Evolutionary conservation across 2,797 vertebrate genomes (phyloP), one percentile per base, ranked within the genome.

Genomic region (Arrhamphus sclerolepis): DNA sequence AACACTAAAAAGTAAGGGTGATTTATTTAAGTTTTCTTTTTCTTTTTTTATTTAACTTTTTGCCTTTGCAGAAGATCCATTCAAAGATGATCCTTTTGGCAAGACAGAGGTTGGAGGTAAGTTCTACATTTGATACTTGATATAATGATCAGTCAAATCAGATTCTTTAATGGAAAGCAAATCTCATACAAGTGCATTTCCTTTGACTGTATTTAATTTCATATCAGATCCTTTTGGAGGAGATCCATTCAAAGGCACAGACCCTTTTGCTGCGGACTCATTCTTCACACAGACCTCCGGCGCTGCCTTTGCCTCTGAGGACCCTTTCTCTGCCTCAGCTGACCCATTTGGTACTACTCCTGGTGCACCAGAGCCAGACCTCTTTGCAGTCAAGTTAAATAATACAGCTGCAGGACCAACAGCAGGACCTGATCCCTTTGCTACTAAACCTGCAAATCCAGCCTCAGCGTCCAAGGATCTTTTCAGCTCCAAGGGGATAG

Each of bases 181-280:
- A n/a, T 46, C 7, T 48, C 6, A 10, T n/a, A 50, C 6, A 28
- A 47, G 17, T 34, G 8, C 48, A 42, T 22, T 13, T 24, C 3
- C 13, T 11, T 31, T 21, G 20, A 13, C 4, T 69, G 0, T 49
- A 10, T 46, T 13, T 21, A 4, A 8, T 77, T 13, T 76, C 11
- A 0, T 58, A 48, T 18, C 67, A 98, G 97, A 98, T 93, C 97
- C 96, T 0, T 99, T 99, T 43, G 96, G 96, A 58, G 93, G 93
- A 50, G 98, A 99, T 87, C 98, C 97, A 19, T 99, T 99, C 84
- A 98, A 96, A 94, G 97, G 95, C 69, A 93, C 95, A 4, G 98
- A 99, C 82, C 98, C 98, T 21, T 99, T 99, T 91, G 96, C 94
- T 39, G 90, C 95, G 50, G 97, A 98, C 80, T 87, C 86, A 39